phyloP scores from a whole-genome alignment of 2,797 vertebrate species.

The Telmatherina bonti region DNA sequence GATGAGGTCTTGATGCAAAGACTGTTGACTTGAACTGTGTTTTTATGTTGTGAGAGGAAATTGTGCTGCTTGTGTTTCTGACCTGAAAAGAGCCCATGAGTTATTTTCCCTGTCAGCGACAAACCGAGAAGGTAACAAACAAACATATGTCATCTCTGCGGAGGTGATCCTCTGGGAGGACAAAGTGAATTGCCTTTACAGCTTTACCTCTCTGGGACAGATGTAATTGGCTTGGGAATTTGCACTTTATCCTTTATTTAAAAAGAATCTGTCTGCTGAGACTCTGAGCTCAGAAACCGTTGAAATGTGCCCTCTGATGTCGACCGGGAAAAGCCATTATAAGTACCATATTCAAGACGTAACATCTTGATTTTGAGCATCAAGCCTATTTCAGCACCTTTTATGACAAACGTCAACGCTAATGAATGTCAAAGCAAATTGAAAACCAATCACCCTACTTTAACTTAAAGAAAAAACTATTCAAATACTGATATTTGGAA shows the following conservation, averaged over 20 bases:
- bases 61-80: conserved; percentile 38
- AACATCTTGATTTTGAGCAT: conserved; percentile 38
- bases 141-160: conserved; percentile 79
- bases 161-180: conserved; percentile 71
- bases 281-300: conserved; percentile 53
- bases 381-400: conserved; percentile 36
- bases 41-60: conserved; percentile 42
- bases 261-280: conserved; percentile 51
- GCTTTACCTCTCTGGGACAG: conserved; percentile 64
- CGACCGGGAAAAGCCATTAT: conserved; percentile 50
- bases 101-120: conserved; percentile 58
- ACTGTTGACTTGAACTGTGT: conserved; percentile 29
- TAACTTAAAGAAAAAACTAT: conserved; percentile 25
- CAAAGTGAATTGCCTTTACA: conserved; percentile 73
- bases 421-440: conserved; percentile 21
- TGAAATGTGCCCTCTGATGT: conserved; percentile 37
- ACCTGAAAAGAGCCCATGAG: conserved; percentile 49
- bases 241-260: conserved; percentile 45
- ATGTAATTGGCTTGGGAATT: conserved; percentile 70
- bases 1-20: conserved; percentile 40
- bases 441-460: neutral
- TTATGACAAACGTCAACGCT: conserved; percentile 39
- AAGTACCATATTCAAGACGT: conserved; percentile 36
- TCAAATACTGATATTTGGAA: neutral
- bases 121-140: conserved; percentile 60